Conservation (phyloP, 92 coral and sea anemone genomes). For the Parazoanthus darwini region DNA sequence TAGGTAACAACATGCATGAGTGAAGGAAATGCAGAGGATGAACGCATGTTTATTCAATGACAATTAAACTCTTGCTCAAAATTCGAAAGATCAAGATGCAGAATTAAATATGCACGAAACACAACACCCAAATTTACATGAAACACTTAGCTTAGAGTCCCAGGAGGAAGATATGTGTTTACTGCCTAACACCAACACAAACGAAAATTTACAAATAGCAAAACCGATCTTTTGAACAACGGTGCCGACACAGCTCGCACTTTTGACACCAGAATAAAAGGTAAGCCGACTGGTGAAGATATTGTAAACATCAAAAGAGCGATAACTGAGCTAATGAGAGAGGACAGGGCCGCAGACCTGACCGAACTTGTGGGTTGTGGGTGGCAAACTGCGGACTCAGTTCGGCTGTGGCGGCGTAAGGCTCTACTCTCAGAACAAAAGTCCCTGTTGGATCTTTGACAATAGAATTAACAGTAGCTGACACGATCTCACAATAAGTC, state of each 20-base stretch:
- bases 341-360: not conserved
- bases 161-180: not conserved
- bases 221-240: not conserved
- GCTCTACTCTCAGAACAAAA: too few species aligned
- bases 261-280: not conserved
- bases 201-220: not conserved
- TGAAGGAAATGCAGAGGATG: not conserved
- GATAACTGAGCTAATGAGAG: not conserved
- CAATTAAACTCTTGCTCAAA: not conserved
- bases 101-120: not conserved
- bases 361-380: not conserved
- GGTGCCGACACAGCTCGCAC: not conserved
- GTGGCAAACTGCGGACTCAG: conserved; percentile 4
- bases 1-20: not conserved
- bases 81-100: not conserved
- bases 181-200: not conserved
- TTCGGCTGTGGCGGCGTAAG: not conserved
- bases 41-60: not conserved
- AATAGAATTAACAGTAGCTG: too few species aligned
- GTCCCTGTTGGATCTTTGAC: too few species aligned
- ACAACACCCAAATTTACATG: not conserved
- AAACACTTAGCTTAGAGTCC: not conserved
- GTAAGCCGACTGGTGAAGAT: not conserved
- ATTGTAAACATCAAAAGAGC: not conserved
- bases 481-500: too few species aligned